These are phyloP conservation scores for Lepilemur ruficaudatus DNA, from an alignment of 2,797 vertebrate species.

Conservation along the genomic window DNA sequence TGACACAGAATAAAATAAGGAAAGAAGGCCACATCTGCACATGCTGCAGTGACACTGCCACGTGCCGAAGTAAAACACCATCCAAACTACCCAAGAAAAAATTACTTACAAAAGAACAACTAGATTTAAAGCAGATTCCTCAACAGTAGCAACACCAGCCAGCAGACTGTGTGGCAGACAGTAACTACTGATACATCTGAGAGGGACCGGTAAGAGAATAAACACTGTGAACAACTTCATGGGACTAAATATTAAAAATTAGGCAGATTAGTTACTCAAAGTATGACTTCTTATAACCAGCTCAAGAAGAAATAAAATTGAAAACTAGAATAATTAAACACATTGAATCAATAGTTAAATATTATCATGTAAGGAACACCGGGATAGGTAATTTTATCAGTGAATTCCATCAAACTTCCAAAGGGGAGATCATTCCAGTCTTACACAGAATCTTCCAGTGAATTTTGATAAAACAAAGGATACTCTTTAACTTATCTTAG, in stretches of 20 bases:
- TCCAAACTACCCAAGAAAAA: too few relatives aligned
- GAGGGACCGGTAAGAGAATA: fast-evolving
- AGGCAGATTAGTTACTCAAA: neutral
- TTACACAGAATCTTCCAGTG: neutral
- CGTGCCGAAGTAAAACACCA: fast-evolving
- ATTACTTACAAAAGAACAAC: neutral
- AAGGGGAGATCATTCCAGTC: neutral
- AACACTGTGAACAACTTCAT: fast-evolving
- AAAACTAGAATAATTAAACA: neutral
- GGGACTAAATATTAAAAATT: neutral
- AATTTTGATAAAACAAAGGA: neutral
- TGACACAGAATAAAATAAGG: neutral
- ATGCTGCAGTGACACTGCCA: fast-evolving
- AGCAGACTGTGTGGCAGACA: neutral
- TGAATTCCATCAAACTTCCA: neutral
- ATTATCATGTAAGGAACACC: neutral
- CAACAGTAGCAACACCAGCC: neutral
- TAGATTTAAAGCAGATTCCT: neutral
- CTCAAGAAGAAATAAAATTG: neutral
- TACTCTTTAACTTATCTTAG: fast-evolving
- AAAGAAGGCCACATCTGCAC: fast-evolving
- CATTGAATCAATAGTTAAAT: fast-evolving
- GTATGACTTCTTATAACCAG: neutral
- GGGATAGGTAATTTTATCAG: too few relatives aligned
- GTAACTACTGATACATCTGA: fast-evolving